phyloP scores from a whole-genome alignment of 2,113 vertebrate genomes.

The Pogonocichla stellata region DNA sequence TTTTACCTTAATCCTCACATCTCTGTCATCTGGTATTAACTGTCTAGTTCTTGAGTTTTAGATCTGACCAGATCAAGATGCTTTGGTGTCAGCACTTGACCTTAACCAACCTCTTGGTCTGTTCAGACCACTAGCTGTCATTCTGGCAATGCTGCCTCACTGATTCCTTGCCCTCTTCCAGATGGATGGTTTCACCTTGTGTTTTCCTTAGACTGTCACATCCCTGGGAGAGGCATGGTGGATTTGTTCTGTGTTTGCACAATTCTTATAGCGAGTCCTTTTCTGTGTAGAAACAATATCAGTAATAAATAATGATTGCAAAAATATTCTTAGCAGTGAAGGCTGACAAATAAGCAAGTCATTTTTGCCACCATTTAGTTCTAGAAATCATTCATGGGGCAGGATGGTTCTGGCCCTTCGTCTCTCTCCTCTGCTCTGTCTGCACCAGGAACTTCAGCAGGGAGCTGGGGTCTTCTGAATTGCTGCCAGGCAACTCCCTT shows the following conservation, averaged over 20 bases:
- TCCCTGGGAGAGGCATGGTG: neutral
- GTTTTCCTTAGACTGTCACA: neutral
- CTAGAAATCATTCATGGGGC: neutral
- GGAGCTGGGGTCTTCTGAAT: neutral
- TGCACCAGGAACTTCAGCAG: rapidly evolving
- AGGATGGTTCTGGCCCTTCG: neutral
- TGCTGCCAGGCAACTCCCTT: neutral
- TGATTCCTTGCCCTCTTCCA: neutral
- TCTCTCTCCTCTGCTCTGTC: neutral
- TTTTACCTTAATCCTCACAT: neutral
- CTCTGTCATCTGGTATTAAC: neutral
- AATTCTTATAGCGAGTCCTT: neutral
- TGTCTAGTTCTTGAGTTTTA: neutral
- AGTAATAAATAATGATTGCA: neutral
- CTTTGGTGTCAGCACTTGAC: neutral
- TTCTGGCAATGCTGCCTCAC: rapidly evolving
- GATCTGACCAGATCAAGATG: neutral
- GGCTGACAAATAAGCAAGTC: neutral
- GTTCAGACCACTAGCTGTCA: neutral
- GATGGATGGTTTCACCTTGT: neutral
- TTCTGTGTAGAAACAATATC: neutral
- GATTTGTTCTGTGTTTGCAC: neutral
- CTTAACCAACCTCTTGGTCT: neutral
- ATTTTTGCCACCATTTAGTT: neutral
- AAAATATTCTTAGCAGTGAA: neutral